A percentile compares a stretch with the other conserved stretches of the same genome.
These are phyloP conservation scores for Penaeus monodon DNA, from an alignment of 2,888 invertebrate genomes.

Conservation along the genomic window DNA sequence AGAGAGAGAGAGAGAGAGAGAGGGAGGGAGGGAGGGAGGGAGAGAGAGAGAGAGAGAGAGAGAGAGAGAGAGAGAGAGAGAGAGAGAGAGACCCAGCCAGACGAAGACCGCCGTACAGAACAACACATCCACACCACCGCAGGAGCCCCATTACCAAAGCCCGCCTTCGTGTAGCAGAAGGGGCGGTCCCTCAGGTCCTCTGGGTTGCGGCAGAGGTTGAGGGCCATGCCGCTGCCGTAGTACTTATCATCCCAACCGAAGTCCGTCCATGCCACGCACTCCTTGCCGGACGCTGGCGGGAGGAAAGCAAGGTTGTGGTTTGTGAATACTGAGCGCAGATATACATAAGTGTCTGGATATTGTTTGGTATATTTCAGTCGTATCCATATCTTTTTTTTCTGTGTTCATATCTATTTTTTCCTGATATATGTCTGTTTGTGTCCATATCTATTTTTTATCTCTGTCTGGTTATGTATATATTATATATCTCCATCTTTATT, in stretches of 20 bases:
- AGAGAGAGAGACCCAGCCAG: background rate
- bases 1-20: too few relatives aligned
- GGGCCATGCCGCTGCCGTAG: constrained; percentile 23
- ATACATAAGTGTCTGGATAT: background rate
- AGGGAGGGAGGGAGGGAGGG: background rate
- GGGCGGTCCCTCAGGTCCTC: constrained; percentile 32
- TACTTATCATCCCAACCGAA: constrained; percentile 38
- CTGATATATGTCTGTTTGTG: too few relatives aligned
- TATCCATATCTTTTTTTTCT: too few relatives aligned
- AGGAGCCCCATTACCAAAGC: constrained; percentile 23
- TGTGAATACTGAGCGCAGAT: background rate
- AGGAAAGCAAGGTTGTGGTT: background rate
- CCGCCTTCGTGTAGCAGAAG: constrained; percentile 54
- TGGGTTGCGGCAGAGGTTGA: constrained; percentile 44
- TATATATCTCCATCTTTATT: too few relatives aligned
- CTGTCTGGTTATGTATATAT: too few relatives aligned
- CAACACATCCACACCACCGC: background rate
- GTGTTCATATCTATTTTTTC: too few relatives aligned
- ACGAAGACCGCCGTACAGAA: too few relatives aligned
- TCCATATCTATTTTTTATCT: too few relatives aligned
- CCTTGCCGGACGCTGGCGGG: constrained; percentile 34
- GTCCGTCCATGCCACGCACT: constrained; percentile 39
- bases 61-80: background rate
- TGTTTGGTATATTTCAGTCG: background rate
- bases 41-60: background rate